Evolutionary conservation across 2,888 invertebrate genomes (phyloP), one percentile per base, ranked within the genome.

Genomic region (Tetragonula carbonaria): DNA sequence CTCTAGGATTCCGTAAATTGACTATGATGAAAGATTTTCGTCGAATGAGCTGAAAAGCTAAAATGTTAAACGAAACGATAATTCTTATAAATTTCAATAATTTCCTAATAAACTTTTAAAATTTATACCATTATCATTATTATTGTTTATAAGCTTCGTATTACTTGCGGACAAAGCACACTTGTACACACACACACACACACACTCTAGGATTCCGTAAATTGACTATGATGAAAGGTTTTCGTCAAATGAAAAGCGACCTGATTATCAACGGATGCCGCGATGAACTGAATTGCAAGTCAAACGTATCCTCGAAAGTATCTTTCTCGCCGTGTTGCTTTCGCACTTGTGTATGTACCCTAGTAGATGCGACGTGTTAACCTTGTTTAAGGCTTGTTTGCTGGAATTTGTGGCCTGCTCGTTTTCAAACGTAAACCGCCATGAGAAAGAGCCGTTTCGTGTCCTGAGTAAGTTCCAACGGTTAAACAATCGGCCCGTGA

Each of bases 221-320:
- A 82, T 68, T 16, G 38, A 5, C 2, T 13, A 16, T 13, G 50
- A 8, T 62, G 66, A 57, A 68, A 51, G 23, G 14, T n/a, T 13
- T 21, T 33, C 38, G n/a, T 16, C n/a, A 33, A 33, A 67, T 21
- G 82, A 63, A 68, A 74, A 72, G 33, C 62, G 65, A 66, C 18
- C 74, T 74, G 78, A 82, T 84, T 82, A 82, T 75, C 83, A 45
- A 28, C 45, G 21, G 53, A 51, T 62, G 33, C 23, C 57, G 50
- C 66, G 67, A 55, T 21, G 57, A 57, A 51, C 63, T 63, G 59
- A 83, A 84, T 83, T 83, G 72, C 55, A 83, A 84, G 72, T 84
- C 53, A 83, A 84, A 83, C 83, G 83, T 50, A 21, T 33, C 63
- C 55, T 59, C 33, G 66, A 38, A 65, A 74, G 55, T 74, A 50